These are phyloP conservation scores for Ptilorrhoa leucosticta DNA, from an alignment of 2,113 vertebrate genomes.

Conservation along the genomic window DNA sequence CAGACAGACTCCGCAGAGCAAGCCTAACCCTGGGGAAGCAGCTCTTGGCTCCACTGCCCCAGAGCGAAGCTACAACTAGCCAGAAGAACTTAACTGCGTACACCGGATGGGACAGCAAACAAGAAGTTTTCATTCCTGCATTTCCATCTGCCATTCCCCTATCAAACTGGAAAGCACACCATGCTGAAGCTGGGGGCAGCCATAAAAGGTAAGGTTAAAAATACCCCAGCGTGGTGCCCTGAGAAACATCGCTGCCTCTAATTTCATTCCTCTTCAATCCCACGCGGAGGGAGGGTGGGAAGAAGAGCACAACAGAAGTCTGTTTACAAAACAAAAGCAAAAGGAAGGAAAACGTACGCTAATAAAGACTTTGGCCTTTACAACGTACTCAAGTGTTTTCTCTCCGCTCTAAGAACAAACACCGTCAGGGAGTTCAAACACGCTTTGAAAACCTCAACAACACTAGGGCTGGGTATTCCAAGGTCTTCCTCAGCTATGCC, in stretches of 20 bases:
- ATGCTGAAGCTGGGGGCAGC: rapidly evolving
- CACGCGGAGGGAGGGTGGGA: neutral
- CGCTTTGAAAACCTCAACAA: neutral
- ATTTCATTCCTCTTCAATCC: neutral
- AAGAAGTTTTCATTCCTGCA: neutral
- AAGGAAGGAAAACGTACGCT: neutral
- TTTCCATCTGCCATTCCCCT: neutral
- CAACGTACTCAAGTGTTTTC: neutral
- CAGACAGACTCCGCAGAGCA: rapidly evolving
- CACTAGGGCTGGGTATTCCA: too few relatives aligned
- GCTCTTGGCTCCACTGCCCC: neutral
- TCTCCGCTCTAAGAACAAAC: neutral
- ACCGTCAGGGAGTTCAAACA: neutral
- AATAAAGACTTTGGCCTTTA: neutral
- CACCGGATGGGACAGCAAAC: rapidly evolving
- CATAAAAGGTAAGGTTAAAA: neutral
- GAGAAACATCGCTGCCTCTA: neutral
- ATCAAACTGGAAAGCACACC: neutral
- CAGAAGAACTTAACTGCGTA: neutral
- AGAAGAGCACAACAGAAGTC: neutral
- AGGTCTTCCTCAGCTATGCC: rapidly evolving
- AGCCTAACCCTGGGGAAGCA: neutral
- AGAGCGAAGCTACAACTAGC: rapidly evolving
- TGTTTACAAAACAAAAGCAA: neutral
- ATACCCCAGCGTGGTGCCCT: neutral